Conservation (phyloP, 2,113 vertebrate species). For the Coturnix japonica region DNA sequence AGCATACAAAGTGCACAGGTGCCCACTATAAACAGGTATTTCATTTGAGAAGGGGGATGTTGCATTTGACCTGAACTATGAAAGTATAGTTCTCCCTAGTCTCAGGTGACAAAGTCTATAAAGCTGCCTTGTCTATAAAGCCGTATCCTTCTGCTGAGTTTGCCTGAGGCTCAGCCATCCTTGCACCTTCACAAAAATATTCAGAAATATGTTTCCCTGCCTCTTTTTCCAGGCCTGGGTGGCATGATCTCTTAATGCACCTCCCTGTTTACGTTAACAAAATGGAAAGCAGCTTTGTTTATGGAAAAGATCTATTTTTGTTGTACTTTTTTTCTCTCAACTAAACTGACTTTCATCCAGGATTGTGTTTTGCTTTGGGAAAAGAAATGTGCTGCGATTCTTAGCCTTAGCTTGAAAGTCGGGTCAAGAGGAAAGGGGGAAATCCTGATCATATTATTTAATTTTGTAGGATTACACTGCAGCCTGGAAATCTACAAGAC, state of each 20-base stretch:
- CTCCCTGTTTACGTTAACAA: conserved; percentile 79
- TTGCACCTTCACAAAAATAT: conserved; percentile 45
- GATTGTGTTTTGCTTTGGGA: conserved; percentile 68
- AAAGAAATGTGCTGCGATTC: neutral
- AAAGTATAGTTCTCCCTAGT: neutral
- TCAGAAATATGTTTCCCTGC: conserved; percentile 16
- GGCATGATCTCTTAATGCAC: conserved; percentile 74
- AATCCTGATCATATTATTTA: conserved; percentile 59
- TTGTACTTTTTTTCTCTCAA: conserved; percentile 73
- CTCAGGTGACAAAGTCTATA: neutral
- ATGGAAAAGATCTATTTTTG: conserved; percentile 84
- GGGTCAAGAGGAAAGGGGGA: conserved; percentile 49
- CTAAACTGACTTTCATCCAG: conserved; percentile 70
- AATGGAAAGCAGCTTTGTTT: conserved; percentile 83
- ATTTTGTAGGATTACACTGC: conserved; percentile 46
- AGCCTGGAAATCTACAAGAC: conserved; percentile 25
- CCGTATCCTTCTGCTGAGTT: neutral
- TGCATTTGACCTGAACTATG: neutral
- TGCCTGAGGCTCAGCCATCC: neutral
- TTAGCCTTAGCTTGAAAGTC: conserved; percentile 22
- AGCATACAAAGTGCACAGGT: neutral
- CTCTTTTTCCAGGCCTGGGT: conserved; percentile 67
- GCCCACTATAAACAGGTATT: neutral
- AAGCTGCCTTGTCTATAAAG: neutral
- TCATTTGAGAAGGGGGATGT: neutral